Base-by-base conservation (phyloP, 2,113 vertebrate genomes). In the Rutilus rutilus region DNA sequence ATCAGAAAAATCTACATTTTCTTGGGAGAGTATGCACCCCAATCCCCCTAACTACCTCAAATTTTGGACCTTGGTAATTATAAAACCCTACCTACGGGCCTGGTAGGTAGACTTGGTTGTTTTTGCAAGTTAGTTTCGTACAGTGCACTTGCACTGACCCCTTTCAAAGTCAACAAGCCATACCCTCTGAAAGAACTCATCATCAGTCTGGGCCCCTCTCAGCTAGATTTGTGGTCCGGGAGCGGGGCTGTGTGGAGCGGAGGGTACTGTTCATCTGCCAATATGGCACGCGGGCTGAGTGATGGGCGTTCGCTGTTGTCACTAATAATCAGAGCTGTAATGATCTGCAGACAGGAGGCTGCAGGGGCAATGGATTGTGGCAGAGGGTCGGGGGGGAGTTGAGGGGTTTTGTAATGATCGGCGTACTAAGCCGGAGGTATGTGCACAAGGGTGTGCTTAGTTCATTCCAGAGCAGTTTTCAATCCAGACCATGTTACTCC, bases 311-410 rank as follows among this genome's bases (percentile, higher is more conserved):
- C 91, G 91, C 91, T 88, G 84, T 90, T 93, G 93, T 94, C 94
- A 93, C 91, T 95, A 95, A 95, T 94, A 93, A 95, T 94, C 92
- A 94, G 90, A 82, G 89, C 92, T 89, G 90, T 94, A 94, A 95
- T 94, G 92, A 95, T 94, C 93, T 92, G 89, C 91, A 94, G 94
- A 94, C 93, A 93, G 93, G 91, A 91, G 65, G 91, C 92, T 92
- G 90, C 59, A 93, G 91, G 93, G 45, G 93, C 93, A 75, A 86
- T 81, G 77, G 78, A 84, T 87, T 87, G 57, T 85, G 82, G 54
- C 76, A 65, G 82, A 54, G 77, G 62, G 78, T 75, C 23, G 50
- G 62, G 50, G 50, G 64, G 74, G 78, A 60, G 65, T 59, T 42
- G 81, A 52, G 47, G 62, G 81, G 59, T 82, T 80, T 62, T 80